Base-by-base conservation (phyloP, 2,797 vertebrate genomes). In the Sebastes oblongus region DNA sequence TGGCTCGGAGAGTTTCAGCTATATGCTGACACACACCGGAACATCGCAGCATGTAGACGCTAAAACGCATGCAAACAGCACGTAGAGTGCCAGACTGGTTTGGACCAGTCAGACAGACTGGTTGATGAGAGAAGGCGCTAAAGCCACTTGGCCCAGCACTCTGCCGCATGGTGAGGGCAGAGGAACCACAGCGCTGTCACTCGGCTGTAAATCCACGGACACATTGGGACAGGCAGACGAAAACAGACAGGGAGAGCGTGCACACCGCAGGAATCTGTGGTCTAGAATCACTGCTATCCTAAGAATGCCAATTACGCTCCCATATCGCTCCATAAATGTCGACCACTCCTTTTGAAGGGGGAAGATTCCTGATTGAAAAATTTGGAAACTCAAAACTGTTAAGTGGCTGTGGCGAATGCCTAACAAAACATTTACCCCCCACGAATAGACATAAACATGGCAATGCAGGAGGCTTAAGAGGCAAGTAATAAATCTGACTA, bases 261-360 rank as follows among this genome's bases (percentile, higher is more conserved):
- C 75, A 75, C 72, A 83, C 93, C 93, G 5, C 95, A 95, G 93
- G 93, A 96, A 96, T 95, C 92, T 93, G 92, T 90, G 94, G 93
- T 94, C 91, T 93, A 88, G 91, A 94, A 92, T 93, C 82, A 75
- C 83, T 82, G 88, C 90, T 80, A 93, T 95, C 91, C 88, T 60
- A 89, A 91, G 91, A 93, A 94, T 95, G 92, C 85, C 90, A 90
- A 92, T 93, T 85, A 77, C 66, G 29, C 88, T 88, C 77, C 84
- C 84, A 74, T 92, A 85, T 89, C 81, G 81, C 87, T 81, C 77
- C 84, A 70, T 85, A 90, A 83, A 81, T 66, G 75, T 59, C 61
- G 71, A 67, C 83, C 52, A 55, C 68, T 82, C 42, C 76, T 89
- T 50, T 92, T 92, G 86, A 87, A 89, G 88, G 81, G 88, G 59